Evolutionary conservation across 1,140 invertebrate species (phyloP).

Genomic region (Nephila pilipes): DNA sequence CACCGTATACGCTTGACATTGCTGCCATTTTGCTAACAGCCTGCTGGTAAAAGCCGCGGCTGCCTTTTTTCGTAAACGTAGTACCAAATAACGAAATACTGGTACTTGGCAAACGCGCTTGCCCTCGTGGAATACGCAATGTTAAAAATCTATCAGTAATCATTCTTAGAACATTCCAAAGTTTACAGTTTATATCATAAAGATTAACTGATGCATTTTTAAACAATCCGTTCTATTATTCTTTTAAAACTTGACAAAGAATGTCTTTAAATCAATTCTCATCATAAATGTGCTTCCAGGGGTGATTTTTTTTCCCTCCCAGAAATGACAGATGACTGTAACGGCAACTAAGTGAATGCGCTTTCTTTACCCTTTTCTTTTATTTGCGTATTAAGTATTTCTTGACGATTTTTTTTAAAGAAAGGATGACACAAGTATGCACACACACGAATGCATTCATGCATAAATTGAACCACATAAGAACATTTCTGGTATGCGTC

Average conservation of each 20-base stretch:
- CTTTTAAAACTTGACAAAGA: not conserved
- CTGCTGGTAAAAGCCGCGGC: too few species aligned
- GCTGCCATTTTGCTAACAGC: too few species aligned
- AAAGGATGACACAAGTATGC: not conserved
- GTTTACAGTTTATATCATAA: not conserved
- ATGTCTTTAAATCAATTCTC: slow-evolving; percentile 11
- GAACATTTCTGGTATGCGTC: not conserved
- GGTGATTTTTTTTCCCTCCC: not conserved
- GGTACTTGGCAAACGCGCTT: too few species aligned
- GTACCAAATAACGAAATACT: too few species aligned
- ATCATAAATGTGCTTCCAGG: not conserved
- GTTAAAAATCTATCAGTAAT: not conserved
- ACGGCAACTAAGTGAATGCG: not conserved
- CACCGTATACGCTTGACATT: too few species aligned
- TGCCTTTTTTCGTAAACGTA: too few species aligned
- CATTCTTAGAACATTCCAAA: not conserved
- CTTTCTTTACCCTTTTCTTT: not conserved
- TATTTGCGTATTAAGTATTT: slow-evolving; percentile 1
- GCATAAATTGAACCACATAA: not conserved
- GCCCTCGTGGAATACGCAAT: too few species aligned
- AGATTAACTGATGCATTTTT: slow-evolving; percentile 25
- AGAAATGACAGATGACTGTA: slow-evolving; percentile 6
- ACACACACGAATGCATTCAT: not conserved
- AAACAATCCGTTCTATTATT: not conserved
- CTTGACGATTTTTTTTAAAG: not conserved